These are phyloP conservation scores for Tethea ocularis DNA, from an alignment of 2,888 invertebrate genomes.

Conservation along the genomic window DNA sequence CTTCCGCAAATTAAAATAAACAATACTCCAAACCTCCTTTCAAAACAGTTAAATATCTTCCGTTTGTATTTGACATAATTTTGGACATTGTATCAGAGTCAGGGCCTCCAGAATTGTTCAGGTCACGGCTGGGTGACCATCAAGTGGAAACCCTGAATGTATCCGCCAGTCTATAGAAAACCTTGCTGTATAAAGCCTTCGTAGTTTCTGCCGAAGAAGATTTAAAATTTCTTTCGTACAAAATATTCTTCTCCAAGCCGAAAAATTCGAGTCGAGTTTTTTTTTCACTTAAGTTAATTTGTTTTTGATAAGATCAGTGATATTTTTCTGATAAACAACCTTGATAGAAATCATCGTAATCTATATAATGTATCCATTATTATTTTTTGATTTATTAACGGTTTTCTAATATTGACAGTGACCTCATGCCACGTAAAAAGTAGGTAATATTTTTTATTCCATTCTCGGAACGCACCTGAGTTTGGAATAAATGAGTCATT, in stretches of 20 bases:
- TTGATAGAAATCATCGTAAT: too few species aligned
- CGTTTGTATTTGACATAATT: constrained; percentile 11
- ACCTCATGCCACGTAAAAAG: constrained; percentile 1
- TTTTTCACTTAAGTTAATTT: too few species aligned
- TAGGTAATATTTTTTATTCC: not conserved
- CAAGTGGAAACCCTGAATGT: constrained; percentile 14
- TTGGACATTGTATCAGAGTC: constrained; percentile 18
- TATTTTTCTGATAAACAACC: too few species aligned
- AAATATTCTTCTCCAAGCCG: not conserved
- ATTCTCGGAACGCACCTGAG: not conserved
- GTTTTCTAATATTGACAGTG: not conserved
- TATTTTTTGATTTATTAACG: not conserved
- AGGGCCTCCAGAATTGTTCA: constrained; percentile 16
- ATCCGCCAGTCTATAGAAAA: constrained; percentile 17
- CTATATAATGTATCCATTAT: too few species aligned
- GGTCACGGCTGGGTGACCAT: constrained; percentile 4
- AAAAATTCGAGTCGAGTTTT: not conserved
- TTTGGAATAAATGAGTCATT: not conserved
- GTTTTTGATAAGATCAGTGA: too few species aligned
- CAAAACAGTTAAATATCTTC: not conserved
- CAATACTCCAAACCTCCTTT: not conserved
- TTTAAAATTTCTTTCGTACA: not conserved
- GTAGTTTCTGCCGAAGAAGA: not conserved
- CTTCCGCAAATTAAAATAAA: not conserved
- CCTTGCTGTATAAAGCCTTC: constrained; percentile 6